phyloP scores from a whole-genome alignment of 2,113 vertebrate species.

The Aplodontia rufa region DNA sequence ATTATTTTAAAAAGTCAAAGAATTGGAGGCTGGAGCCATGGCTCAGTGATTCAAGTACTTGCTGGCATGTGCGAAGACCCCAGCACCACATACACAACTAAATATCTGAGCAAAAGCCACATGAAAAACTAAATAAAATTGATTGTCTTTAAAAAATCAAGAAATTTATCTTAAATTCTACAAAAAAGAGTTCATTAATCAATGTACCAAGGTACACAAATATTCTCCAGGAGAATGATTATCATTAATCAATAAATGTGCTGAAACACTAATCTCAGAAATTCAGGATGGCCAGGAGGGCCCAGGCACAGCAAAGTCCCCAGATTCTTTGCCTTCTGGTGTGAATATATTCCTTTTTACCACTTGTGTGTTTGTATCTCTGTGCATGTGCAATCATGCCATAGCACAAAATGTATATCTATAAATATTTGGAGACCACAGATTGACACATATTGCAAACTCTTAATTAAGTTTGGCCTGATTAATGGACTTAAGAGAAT shows the following conservation, averaged over 20 bases:
- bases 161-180: not conserved
- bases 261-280: not conserved
- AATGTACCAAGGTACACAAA: not conserved
- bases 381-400: fast-evolving
- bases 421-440: not conserved
- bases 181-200: not conserved
- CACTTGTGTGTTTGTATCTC: not conserved
- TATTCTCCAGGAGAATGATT: not conserved
- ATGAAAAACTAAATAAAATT: too few relatives aligned
- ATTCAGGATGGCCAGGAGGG: not conserved
- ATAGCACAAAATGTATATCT: not conserved
- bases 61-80: too few relatives aligned
- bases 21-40: too few relatives aligned
- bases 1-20: not conserved
- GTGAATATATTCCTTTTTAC: not conserved
- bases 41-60: too few relatives aligned
- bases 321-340: not conserved
- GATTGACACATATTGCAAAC: not conserved
- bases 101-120: too few relatives aligned
- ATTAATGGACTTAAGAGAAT: not conserved
- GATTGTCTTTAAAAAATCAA: too few relatives aligned
- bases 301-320: not conserved
- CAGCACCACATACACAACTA: too few relatives aligned
- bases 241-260: not conserved
- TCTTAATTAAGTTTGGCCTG: not conserved